Percentiles rank a stretch among this genome's conserved stretches.
Conservation (phyloP, 92 coral and sea anemone genomes). For the Epizoanthus ramosus region DNA sequence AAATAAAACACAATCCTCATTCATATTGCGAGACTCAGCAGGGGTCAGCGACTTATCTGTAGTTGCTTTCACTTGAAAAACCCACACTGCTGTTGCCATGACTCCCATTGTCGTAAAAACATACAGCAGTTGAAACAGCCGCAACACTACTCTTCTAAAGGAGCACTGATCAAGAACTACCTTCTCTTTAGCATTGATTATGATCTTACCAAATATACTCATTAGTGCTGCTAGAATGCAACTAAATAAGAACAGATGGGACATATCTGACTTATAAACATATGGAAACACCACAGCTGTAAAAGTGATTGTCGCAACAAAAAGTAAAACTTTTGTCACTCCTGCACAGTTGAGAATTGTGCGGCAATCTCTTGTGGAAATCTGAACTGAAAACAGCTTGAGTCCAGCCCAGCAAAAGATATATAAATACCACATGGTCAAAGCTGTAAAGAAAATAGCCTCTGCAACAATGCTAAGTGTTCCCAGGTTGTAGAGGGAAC, state of each 20-base stretch:
- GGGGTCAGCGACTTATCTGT: conserved; percentile 71
- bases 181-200: conserved; percentile 43
- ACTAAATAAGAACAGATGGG: conserved; percentile 73
- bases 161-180: conserved; percentile 42
- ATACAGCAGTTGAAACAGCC: conserved; percentile 68
- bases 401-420: conserved; percentile 75
- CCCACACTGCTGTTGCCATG: conserved; percentile 74
- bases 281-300: conserved; percentile 63
- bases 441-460: conserved; percentile 50
- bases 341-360: conserved; percentile 51
- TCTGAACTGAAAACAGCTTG: conserved; percentile 54
- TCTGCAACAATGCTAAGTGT: conserved; percentile 24
- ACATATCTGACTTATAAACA: conserved; percentile 56
- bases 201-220: conserved; percentile 65
- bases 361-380: conserved; percentile 36
- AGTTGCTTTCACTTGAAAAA: conserved; percentile 67
- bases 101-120: conserved; percentile 57
- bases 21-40: conserved; percentile 74
- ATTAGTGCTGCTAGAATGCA: conserved; percentile 69
- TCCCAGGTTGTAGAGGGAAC: conserved; percentile 53
- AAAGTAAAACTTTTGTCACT: conserved; percentile 54
- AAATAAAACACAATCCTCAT: conserved; percentile 74
- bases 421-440: conserved; percentile 63
- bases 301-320: conserved; percentile 28
- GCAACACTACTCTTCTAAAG: conserved; percentile 42